Evolutionary conservation across 2,888 invertebrate species (phyloP).

Genomic region (Harpagoxenus sublaevis): DNA sequence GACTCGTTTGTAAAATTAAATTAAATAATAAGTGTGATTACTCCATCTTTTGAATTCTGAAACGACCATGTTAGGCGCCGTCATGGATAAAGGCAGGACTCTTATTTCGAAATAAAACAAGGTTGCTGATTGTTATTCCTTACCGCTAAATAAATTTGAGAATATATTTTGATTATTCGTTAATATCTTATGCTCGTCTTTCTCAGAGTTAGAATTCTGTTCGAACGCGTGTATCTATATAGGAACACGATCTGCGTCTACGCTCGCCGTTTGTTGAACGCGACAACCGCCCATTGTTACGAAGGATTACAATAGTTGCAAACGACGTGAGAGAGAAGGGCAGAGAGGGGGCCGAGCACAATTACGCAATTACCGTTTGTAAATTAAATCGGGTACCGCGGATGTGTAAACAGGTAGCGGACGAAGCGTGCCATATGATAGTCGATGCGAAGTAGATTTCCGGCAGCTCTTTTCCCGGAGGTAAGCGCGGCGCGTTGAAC

Average conservation of each 20-base stretch:
- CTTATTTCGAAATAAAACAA: background rate
- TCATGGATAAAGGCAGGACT: background rate
- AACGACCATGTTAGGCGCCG: background rate
- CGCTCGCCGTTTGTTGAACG: conserved; percentile 15
- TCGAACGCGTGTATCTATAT: background rate
- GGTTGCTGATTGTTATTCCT: background rate
- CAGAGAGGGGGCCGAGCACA: background rate
- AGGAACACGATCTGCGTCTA: conserved; percentile 11
- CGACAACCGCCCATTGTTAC: conserved; percentile 18
- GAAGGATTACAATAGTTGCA: conserved; percentile 11
- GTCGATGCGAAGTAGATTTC: conserved; percentile 29
- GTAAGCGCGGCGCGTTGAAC: background rate
- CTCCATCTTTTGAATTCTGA: background rate
- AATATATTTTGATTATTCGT: background rate
- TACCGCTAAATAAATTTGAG: background rate
- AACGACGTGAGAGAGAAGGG: background rate
- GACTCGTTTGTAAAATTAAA: background rate
- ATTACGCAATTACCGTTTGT: conserved; percentile 34
- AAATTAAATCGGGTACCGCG: conserved; percentile 33
- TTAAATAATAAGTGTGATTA: background rate
- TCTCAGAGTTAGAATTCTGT: background rate
- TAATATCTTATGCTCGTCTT: background rate
- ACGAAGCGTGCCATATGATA: conserved; percentile 21
- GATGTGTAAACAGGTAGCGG: conserved; percentile 14
- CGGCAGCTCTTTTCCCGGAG: conserved; percentile 28